Conservation (phyloP, 2,888 invertebrate species). For the Sphecodes monilicornis region DNA sequence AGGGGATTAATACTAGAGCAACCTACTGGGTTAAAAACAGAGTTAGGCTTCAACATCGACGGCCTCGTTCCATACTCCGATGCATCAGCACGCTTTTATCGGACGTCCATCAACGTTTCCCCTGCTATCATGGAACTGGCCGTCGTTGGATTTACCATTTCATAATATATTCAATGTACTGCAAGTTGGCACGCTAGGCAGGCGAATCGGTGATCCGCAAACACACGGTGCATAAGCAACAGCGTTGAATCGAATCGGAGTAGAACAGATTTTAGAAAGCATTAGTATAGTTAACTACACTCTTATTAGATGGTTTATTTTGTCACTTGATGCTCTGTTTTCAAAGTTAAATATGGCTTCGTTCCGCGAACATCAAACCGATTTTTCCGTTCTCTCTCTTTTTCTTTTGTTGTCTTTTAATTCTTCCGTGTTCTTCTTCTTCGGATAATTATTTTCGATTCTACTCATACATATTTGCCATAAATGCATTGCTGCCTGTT, state of each 20-base stretch:
- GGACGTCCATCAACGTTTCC: slow-evolving; percentile 23
- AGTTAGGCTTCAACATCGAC: background rate
- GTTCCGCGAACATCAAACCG: no score
- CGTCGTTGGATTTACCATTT: slow-evolving; percentile 44
- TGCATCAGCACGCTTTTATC: slow-evolving; percentile 5
- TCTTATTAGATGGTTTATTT: background rate
- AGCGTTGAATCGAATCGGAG: background rate
- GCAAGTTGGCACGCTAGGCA: slow-evolving; percentile 43
- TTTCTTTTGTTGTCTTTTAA: no score
- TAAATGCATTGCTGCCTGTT: no score
- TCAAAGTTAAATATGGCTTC: no score
- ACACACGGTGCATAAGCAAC: slow-evolving; percentile 35
- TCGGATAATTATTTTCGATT: no score
- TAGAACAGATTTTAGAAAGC: background rate
- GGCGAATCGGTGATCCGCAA: slow-evolving; percentile 32
- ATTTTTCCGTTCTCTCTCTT: no score
- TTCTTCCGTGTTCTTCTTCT: no score
- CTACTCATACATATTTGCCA: no score
- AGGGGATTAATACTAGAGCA: background rate
- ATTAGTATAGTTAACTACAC: background rate
- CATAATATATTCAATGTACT: slow-evolving; percentile 67
- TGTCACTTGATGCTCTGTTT: background rate
- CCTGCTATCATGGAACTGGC: slow-evolving; percentile 15
- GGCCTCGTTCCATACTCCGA: slow-evolving; percentile 2
- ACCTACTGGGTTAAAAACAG: background rate